phyloP scores from a whole-genome alignment of 2,797 vertebrate genomes.

The Zalophus californianus region DNA sequence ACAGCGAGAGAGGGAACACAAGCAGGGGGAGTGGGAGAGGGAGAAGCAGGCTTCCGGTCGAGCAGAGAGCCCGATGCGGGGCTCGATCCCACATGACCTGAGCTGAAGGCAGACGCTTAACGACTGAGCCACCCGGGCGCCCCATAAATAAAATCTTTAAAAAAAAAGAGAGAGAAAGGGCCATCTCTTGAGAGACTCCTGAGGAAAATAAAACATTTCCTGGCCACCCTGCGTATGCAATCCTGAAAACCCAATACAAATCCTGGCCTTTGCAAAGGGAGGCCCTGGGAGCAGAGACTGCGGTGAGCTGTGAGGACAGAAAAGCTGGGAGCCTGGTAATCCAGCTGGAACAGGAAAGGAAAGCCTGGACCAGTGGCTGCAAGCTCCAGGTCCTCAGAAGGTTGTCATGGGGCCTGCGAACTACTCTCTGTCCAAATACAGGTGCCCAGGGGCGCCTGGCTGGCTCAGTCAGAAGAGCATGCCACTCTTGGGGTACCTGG shows the following conservation, averaged over 20 bases:
- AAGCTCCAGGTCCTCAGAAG: not conserved
- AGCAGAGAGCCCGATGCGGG: no score
- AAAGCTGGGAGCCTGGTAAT: not conserved
- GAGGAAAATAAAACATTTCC: not conserved
- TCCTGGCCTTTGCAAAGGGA: not conserved
- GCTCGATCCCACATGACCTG: no score
- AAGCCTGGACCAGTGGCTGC: not conserved
- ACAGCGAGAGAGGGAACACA: no score
- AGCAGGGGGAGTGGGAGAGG: no score
- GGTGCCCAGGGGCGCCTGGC: not conserved
- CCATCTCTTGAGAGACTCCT: not conserved
- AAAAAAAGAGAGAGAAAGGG: no score
- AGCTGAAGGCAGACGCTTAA: no score
- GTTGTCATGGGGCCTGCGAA: not conserved
- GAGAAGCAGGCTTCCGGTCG: no score
- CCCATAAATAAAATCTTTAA: no score
- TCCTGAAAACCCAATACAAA: conserved; percentile 7
- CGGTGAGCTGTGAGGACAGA: not conserved
- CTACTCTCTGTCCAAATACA: not conserved
- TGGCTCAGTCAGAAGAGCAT: not conserved
- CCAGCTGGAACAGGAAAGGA: not conserved
- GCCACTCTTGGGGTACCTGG: not conserved
- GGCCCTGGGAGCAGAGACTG: not conserved
- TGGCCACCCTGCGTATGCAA: not conserved
- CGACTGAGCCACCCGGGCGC: no score